A percentile compares a stretch with the other conserved stretches of the same genome.
Evolutionary conservation across 1,140 invertebrate genomes (phyloP).

Genomic region (Cydia fagiglandana): DNA sequence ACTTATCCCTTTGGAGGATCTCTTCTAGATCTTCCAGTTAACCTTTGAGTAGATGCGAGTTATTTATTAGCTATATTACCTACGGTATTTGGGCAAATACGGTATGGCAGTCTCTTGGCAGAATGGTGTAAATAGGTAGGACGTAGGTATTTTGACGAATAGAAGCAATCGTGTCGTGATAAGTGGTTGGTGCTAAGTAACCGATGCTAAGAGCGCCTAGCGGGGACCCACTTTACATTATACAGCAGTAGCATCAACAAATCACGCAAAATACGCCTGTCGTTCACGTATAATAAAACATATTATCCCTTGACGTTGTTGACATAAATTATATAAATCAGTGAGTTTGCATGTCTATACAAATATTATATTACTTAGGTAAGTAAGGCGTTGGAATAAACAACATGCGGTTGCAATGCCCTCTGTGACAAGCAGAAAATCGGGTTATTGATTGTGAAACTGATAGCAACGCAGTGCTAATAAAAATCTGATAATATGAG

Average conservation of each 20-base stretch:
- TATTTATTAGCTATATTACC: too few relatives aligned
- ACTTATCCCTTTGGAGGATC: too few relatives aligned
- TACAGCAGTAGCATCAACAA: too few relatives aligned
- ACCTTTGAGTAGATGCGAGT: too few relatives aligned
- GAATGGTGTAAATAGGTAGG: not conserved
- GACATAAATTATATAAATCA: not conserved
- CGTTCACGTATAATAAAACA: not conserved
- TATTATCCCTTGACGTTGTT: not conserved
- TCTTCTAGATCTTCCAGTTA: too few relatives aligned
- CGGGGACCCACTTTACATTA: not conserved
- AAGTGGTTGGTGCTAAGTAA: slow-evolving; percentile 1
- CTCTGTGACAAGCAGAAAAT: not conserved
- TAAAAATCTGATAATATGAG: too few relatives aligned
- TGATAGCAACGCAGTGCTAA: not conserved
- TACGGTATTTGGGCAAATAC: too few relatives aligned
- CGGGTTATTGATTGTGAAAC: not conserved
- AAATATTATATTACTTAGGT: slow-evolving; percentile 5
- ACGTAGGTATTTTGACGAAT: too few relatives aligned
- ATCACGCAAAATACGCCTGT: not conserved
- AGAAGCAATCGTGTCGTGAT: not conserved
- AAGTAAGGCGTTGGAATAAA: not conserved
- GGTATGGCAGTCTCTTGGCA: not conserved
- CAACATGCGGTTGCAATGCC: not conserved
- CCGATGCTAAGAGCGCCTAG: slow-evolving; percentile 6
- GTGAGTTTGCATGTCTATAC: not conserved